Evolutionary conservation across 2,888 invertebrate genomes (phyloP).

Genomic region (Meiosimyza platycephala): DNA sequence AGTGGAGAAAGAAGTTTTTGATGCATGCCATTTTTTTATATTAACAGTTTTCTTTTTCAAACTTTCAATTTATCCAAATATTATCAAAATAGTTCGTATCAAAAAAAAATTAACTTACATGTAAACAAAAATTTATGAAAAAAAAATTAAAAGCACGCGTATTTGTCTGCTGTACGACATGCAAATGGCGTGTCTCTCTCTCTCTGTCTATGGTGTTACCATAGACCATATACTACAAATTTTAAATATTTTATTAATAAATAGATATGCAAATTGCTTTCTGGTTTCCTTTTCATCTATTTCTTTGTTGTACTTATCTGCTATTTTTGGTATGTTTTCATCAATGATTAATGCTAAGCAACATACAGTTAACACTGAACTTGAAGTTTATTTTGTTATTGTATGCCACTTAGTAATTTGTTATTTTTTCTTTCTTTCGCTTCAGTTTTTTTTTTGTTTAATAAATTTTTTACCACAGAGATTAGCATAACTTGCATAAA

Average conservation of each 20-base stretch:
- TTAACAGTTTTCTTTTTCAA: too few species aligned
- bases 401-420: background rate
- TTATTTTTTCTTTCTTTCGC: background rate
- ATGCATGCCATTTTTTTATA: too few species aligned
- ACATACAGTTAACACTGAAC: slow-evolving; percentile 12
- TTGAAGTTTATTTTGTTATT: background rate
- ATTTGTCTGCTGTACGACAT: slow-evolving; percentile 18
- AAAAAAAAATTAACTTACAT: too few species aligned
- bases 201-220: background rate
- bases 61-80: too few species aligned
- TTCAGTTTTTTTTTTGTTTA: background rate
- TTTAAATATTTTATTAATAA: background rate
- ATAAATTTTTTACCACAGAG: too few species aligned
- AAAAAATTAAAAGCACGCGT: background rate
- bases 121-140: background rate
- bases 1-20: too few species aligned
- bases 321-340: background rate
- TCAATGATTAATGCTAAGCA: background rate
- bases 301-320: background rate
- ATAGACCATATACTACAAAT: slow-evolving; percentile 6
- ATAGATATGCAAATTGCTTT: background rate
- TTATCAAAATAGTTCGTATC: too few species aligned
- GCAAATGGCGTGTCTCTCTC: slow-evolving; percentile 28
- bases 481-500: too few species aligned
- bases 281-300: background rate